Conservation (phyloP, 1,140 invertebrate genomes). For the Zaprionus lachaisei region DNA sequence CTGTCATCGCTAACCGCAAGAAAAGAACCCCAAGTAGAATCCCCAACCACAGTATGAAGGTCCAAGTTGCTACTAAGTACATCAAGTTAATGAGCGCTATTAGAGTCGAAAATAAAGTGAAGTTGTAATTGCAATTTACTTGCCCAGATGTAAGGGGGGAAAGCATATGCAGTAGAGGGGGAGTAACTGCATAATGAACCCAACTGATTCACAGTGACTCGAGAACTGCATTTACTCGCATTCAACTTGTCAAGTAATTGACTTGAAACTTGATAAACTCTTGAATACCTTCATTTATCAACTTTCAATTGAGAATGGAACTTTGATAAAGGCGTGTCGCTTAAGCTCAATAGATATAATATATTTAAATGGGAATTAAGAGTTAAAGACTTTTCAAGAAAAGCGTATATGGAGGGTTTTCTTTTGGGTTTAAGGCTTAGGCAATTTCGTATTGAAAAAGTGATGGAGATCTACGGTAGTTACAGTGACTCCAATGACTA, state of each 20-base stretch:
- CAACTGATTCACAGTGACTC: conserved; percentile 20
- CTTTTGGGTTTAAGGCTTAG: neutral
- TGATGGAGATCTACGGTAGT: neutral
- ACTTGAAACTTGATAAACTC: conserved; percentile 18
- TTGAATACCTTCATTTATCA: conserved; percentile 34
- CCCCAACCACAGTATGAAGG: neutral
- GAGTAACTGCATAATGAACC: conserved; percentile 32
- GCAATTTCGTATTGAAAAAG: neutral
- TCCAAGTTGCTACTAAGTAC: conserved; percentile 29
- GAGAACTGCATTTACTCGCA: conserved; percentile 1
- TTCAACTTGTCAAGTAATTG: conserved; percentile 34
- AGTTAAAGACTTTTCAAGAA: neutral
- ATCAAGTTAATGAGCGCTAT: conserved; percentile 61
- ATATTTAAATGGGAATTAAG: neutral
- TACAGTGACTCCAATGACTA: neutral
- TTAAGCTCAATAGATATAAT: neutral
- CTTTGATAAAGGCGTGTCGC: conserved; percentile 1
- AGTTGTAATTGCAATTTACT: conserved; percentile 65
- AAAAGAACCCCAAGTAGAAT: conserved; percentile 9
- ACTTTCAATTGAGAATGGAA: conserved; percentile 18
- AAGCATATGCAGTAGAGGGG: neutral
- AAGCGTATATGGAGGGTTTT: neutral
- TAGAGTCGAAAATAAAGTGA: conserved; percentile 51
- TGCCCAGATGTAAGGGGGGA: conserved; percentile 12
- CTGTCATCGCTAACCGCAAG: conserved; percentile 23